These are phyloP conservation scores for Archaeoteleia sp. DNA, from an alignment of 2,888 invertebrate genomes.

Conservation along the genomic window DNA sequence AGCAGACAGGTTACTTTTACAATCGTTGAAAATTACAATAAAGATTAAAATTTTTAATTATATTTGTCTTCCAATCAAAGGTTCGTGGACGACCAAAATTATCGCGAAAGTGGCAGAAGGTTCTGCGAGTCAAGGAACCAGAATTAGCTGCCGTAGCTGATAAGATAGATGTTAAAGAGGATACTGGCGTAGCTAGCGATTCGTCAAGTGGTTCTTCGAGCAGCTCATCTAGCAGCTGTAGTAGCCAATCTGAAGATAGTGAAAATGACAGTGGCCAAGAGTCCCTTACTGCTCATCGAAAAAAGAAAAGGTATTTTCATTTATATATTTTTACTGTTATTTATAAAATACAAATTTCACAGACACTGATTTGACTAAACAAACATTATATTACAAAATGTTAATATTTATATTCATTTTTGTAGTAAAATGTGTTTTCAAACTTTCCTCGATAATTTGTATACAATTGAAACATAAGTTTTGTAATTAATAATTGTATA, in stretches of 20 bases:
- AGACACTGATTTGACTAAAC: too few species aligned
- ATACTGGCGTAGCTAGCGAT: conserved; percentile 95
- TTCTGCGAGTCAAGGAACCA: conserved; percentile 83
- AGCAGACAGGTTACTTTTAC: too few species aligned
- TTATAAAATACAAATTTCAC: too few species aligned
- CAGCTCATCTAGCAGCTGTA: conserved; percentile 80
- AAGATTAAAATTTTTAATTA: conserved; percentile 3
- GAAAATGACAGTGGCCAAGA: conserved; percentile 88
- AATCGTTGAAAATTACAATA: not conserved
- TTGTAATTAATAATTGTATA: too few species aligned
- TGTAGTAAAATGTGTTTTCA: too few species aligned
- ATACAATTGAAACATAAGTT: too few species aligned
- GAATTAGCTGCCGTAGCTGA: conserved; percentile 87
- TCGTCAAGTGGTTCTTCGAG: conserved; percentile 90
- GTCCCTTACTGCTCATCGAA: conserved; percentile 90
- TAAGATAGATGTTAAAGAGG: conserved; percentile 87
- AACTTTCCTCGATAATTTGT: too few species aligned
- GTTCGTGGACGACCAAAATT: conserved; percentile 95
- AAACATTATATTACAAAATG: too few species aligned
- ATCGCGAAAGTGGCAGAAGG: conserved; percentile 92
- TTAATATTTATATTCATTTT: too few species aligned
- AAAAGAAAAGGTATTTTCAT: conserved; percentile 79
- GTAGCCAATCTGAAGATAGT: conserved; percentile 83
- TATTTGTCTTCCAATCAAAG: conserved; percentile 56
- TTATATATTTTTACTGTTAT: conserved; percentile 23